Base-by-base conservation (phyloP, 2,797 vertebrate genomes). In the Chaenodraco wilsoni region DNA sequence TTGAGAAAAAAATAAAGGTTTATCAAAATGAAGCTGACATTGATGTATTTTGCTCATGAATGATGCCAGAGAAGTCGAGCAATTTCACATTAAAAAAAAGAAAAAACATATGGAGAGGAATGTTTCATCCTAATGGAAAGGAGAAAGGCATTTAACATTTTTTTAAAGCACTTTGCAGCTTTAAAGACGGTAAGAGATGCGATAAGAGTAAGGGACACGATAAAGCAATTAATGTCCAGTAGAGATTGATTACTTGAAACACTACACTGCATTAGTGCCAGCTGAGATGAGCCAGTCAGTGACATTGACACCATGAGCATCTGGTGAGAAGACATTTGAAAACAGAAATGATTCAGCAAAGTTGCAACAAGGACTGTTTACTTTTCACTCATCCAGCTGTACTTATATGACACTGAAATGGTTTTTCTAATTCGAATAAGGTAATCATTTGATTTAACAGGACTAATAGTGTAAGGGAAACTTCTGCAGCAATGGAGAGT, bases 201-300 rank as follows among this genome's bases (percentile, higher is more conserved):
- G 71, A 78, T 86, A 85, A 74, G 63, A 79, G 56, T 69, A 67
- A 78, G 76, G 2, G 61, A 60, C 65, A 71, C 10, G 65, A 76
- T 77, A 68, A 44, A 57, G 72, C 74, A 84, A 84, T 85, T 82
- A 71, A 81, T 21, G 81, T 83, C 85, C 84, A 81, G 75, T 70
- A 69, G 65, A 85, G 79, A 90, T 89, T 45, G 82, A 88, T 87
- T 79, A 78, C 76, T 46, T 54, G 66, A 69, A 72, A 65, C 0
- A 40, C 65, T 54, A 40, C 72, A 66, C 55, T 84, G 84, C 61
- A 82, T 88, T 85, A 78, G 69, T 73, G 65, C 33, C 73, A 41
- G 50, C 21, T n/a, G 51, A 71, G 64, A 76, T 16, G 52, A 76
- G 72, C 52, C 41, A 79, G 69, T 75, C 67, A 73, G 72, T 3